These are phyloP conservation scores for Nannospalax galili DNA, from an alignment of 2,113 vertebrate genomes.

Conservation along the genomic window DNA sequence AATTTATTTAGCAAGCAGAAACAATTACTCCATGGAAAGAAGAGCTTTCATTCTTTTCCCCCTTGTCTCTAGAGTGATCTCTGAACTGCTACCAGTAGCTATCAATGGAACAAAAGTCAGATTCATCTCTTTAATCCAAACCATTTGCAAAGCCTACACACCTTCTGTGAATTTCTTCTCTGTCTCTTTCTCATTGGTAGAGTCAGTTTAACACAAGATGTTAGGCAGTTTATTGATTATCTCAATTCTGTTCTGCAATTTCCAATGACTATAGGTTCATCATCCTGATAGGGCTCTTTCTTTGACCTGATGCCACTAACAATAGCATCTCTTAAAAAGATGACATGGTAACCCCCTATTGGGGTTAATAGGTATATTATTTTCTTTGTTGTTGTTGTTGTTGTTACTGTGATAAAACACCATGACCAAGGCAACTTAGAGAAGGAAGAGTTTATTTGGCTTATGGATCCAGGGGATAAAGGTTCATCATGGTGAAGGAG, in stretches of 20 bases:
- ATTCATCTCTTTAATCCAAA: not conserved
- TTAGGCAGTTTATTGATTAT: not conserved
- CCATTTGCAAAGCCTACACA: not conserved
- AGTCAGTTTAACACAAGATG: not conserved
- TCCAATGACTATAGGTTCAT: not conserved
- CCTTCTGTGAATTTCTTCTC: not conserved
- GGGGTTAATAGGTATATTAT: no score
- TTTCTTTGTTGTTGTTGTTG: no score
- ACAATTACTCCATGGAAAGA: not conserved
- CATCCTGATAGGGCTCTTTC: not conserved
- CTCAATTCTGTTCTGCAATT: conserved; percentile 4
- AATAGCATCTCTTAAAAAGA: not conserved
- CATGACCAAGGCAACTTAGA: no score
- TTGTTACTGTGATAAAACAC: no score
- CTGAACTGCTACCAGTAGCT: not conserved
- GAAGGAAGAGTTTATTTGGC: no score
- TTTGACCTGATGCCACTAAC: not conserved
- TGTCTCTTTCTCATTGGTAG: not conserved
- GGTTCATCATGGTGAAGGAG: no score
- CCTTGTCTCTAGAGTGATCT: not conserved
- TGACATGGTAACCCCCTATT: not conserved
- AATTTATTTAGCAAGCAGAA: conserved; percentile 46
- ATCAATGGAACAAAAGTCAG: not conserved
- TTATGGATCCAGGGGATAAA: no score
- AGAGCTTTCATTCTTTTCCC: not conserved